These are phyloP conservation scores for Chymomyza caudatula DNA, from an alignment of 2,888 invertebrate genomes.

Conservation along the genomic window DNA sequence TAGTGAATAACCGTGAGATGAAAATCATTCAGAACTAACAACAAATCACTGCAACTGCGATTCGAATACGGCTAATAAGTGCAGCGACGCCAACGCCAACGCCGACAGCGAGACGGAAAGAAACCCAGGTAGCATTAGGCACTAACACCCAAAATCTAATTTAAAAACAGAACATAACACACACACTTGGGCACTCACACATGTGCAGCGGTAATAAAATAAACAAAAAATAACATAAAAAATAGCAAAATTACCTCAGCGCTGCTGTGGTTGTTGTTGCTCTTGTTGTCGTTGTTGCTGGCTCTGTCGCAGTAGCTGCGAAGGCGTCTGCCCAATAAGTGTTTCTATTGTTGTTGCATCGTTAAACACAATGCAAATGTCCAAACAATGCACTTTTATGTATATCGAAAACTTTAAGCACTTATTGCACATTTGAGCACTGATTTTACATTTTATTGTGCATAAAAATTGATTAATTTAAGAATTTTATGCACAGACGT, in stretches of 20 bases:
- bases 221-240: constrained; percentile 59
- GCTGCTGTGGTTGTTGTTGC: constrained; percentile 15
- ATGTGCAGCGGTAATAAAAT: constrained; percentile 46
- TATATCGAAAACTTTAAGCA: constrained; percentile 30
- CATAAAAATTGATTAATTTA: constrained; percentile 47
- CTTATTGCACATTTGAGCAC: constrained; percentile 38
- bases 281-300: constrained; percentile 24
- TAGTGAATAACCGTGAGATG: background rate
- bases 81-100: constrained; percentile 14
- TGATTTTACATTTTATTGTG: constrained; percentile 10
- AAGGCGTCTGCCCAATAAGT: constrained; percentile 44
- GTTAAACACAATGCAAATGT: constrained; percentile 30
- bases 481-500: constrained; percentile 70
- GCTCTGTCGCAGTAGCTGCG: constrained; percentile 24
- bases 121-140: constrained; percentile 46
- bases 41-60: constrained; percentile 13
- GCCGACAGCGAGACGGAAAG: background rate
- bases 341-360: constrained; percentile 50
- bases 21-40: background rate
- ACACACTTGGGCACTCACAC: constrained; percentile 17
- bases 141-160: constrained; percentile 26
- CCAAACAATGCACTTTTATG: constrained; percentile 16
- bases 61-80: background rate
- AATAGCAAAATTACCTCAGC: constrained; percentile 68
- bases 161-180: constrained; percentile 45